phyloP scores from a whole-genome alignment of 2,797 vertebrate genomes.

The Eulemur mongoz region DNA sequence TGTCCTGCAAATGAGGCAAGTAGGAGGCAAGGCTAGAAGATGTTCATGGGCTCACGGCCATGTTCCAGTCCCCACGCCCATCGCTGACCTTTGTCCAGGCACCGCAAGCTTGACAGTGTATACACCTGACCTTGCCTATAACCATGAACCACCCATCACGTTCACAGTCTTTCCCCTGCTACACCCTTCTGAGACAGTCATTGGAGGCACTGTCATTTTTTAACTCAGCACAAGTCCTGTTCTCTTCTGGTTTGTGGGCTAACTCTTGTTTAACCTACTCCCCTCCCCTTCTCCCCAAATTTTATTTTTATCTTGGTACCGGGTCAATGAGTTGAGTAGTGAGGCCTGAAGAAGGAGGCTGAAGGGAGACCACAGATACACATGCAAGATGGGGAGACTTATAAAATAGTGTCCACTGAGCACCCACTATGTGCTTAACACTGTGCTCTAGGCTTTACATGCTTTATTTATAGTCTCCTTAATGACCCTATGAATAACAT shows the following conservation, averaged over 20 bases:
- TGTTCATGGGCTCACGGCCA: background rate
- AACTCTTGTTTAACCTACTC: background rate
- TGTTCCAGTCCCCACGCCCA: no score
- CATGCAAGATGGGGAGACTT: background rate
- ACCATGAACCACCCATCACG: fast-evolving
- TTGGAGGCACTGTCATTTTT: background rate
- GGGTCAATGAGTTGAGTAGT: background rate
- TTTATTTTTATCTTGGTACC: constrained; percentile 12
- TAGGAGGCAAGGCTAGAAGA: background rate
- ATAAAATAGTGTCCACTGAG: background rate
- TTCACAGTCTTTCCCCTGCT: background rate
- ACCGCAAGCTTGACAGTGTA: background rate
- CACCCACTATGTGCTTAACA: background rate
- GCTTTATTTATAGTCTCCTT: background rate
- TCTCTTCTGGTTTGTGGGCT: background rate
- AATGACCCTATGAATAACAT: background rate
- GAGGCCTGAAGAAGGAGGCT: background rate
- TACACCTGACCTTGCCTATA: background rate
- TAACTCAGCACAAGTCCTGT: background rate
- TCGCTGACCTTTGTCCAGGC: background rate
- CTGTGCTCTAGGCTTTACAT: background rate
- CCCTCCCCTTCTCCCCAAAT: background rate
- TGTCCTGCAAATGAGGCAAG: background rate
- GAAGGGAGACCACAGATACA: background rate
- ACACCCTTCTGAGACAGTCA: background rate